Percentiles rank a stretch among this genome's conserved stretches.
These are phyloP conservation scores for Athetis lepigone DNA, from an alignment of 2,888 invertebrate species.

Conservation along the genomic window DNA sequence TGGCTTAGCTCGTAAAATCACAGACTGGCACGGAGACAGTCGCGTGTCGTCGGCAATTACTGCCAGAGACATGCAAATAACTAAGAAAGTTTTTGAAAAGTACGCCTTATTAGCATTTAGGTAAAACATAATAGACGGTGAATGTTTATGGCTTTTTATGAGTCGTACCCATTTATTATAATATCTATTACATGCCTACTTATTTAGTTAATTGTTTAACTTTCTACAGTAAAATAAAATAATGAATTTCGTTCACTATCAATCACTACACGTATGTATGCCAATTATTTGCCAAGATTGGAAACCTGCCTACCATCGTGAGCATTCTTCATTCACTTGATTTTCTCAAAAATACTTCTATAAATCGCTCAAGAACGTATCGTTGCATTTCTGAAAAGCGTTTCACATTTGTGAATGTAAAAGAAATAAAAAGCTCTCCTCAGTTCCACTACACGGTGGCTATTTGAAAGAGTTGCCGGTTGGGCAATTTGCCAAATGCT, in stretches of 20 bases:
- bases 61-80: constrained; percentile 60
- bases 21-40: constrained; percentile 63
- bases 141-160: constrained; percentile 12
- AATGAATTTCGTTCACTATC: not conserved
- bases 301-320: not conserved
- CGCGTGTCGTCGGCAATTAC: constrained; percentile 59
- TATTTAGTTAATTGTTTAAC: not conserved
- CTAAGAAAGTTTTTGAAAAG: constrained; percentile 63
- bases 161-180: constrained; percentile 5
- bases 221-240: not conserved
- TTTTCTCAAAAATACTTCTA: not conserved
- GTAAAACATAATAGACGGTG: constrained; percentile 12
- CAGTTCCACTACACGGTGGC: constrained; percentile 36
- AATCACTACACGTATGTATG: no score
- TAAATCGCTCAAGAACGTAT: constrained; percentile 10
- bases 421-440: constrained; percentile 36
- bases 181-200: constrained; percentile 1
- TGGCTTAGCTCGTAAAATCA: constrained; percentile 57
- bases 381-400: constrained; percentile 38
- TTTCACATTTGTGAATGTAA: constrained; percentile 37
- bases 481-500: constrained; percentile 57
- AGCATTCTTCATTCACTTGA: not conserved
- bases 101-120: constrained; percentile 40
- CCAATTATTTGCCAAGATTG: constrained; percentile 2
- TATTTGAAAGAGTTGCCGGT: constrained; percentile 51